Evolutionary conservation across 2,888 invertebrate genomes (phyloP).

Genomic region (Lymantria monacha): DNA sequence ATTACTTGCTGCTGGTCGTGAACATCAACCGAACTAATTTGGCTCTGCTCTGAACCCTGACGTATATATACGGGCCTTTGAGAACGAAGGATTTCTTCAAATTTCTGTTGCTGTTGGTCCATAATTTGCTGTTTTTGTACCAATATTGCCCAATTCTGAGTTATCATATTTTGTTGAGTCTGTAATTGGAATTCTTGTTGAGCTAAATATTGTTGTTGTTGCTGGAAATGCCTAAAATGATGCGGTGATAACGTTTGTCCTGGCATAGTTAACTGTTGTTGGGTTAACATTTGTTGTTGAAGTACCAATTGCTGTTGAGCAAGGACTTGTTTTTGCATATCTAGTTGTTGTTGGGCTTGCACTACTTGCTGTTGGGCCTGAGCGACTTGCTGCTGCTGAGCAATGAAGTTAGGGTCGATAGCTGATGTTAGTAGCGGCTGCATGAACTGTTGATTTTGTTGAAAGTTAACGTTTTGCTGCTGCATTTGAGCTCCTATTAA

Average conservation of each 20-base stretch:
- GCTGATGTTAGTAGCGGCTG: conserved; percentile 56
- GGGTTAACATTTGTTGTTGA: conserved; percentile 73
- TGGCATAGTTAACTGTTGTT: conserved; percentile 68
- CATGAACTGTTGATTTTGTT: conserved; percentile 59
- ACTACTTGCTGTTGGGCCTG: conserved; percentile 73
- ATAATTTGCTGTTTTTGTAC: conserved; percentile 77
- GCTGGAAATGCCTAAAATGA: conserved; percentile 61
- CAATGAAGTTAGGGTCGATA: conserved; percentile 62
- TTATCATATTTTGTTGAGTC: conserved; percentile 80
- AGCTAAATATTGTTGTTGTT: conserved; percentile 76
- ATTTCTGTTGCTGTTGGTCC: conserved; percentile 74
- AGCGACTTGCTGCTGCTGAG: conserved; percentile 71
- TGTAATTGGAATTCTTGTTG: conserved; percentile 79
- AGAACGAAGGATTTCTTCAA: conserved; percentile 62
- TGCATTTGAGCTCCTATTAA: conserved; percentile 58
- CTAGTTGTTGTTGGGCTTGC: conserved; percentile 73
- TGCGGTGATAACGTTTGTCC: conserved; percentile 76
- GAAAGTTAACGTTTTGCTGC: conserved; percentile 55
- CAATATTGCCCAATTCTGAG: conserved; percentile 77
- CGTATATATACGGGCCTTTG: conserved; percentile 70
- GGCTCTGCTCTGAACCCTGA: conserved; percentile 74
- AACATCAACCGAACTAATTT: conserved; percentile 60
- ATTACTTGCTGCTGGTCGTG: conserved; percentile 58
- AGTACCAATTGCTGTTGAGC: conserved; percentile 74
- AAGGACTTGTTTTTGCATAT: conserved; percentile 74